Evolutionary conservation across 2,797 vertebrate species (phyloP).

Genomic region (Sphenodon punctatus): DNA sequence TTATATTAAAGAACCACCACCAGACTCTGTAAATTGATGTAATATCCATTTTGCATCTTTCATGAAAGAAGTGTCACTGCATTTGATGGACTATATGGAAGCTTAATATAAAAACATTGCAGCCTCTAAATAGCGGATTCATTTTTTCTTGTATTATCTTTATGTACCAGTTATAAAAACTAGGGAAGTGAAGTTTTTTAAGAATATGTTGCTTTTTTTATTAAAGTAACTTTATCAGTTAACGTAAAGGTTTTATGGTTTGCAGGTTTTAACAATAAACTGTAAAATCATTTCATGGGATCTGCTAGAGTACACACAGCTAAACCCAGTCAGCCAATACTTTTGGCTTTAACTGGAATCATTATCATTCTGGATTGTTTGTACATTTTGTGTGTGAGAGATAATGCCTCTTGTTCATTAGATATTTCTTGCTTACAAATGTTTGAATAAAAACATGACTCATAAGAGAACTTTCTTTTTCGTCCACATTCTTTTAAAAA

Average conservation of each 20-base stretch:
- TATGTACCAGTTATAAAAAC: slow-evolving; percentile 2
- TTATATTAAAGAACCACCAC: slow-evolving; percentile 6
- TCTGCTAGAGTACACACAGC: not conserved
- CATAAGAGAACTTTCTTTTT: not conserved
- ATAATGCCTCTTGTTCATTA: slow-evolving; percentile 14
- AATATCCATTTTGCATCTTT: slow-evolving; percentile 16
- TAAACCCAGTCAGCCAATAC: slow-evolving; percentile 3
- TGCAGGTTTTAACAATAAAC: slow-evolving; percentile 8
- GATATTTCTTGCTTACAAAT: slow-evolving; percentile 9
- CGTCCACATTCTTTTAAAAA: not conserved
- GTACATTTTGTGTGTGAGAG: slow-evolving; percentile 9
- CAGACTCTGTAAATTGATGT: slow-evolving; percentile 12
- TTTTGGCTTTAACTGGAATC: slow-evolving; percentile 2
- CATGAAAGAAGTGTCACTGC: not conserved
- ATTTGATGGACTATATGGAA: slow-evolving; percentile 2
- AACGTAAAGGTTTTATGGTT: not conserved
- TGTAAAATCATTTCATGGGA: not conserved
- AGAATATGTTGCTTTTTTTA: slow-evolving; percentile 11
- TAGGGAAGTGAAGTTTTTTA: slow-evolving; percentile 1
- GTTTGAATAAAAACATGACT: not conserved
- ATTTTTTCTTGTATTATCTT: slow-evolving; percentile 18
- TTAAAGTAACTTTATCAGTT: slow-evolving; percentile 20
- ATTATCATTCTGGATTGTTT: not conserved
- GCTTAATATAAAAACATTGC: slow-evolving; percentile 3
- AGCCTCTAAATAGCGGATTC: not conserved